A percentile compares a stretch with the other conserved stretches of the same genome.
phyloP scores from a whole-genome alignment of 2,113 vertebrate genomes.

The Nerophis ophidion region DNA sequence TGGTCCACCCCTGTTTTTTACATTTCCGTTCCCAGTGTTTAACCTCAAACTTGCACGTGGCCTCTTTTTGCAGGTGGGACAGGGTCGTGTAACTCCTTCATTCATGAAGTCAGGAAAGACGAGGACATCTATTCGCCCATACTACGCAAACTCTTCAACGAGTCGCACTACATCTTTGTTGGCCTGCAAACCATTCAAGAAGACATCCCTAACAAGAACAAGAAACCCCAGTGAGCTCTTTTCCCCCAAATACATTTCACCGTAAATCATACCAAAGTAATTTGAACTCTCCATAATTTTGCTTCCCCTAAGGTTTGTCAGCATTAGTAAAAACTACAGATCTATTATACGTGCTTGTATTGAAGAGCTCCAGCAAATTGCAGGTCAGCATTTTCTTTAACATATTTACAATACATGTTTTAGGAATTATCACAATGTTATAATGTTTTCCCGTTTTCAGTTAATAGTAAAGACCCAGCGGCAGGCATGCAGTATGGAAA shows the following conservation, averaged over 20 bases:
- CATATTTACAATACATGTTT: background rate
- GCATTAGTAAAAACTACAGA: conserved; percentile 94
- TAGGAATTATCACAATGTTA: background rate
- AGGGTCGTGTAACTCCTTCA: conserved; percentile 47
- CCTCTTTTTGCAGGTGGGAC: conserved; percentile 33
- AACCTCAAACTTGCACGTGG: no score
- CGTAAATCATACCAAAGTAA: no score
- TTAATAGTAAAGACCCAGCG: conserved; percentile 71
- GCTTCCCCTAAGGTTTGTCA: conserved; percentile 78
- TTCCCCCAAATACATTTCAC: conserved; percentile 15
- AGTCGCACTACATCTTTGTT: conserved; percentile 93
- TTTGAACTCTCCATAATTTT: no score
- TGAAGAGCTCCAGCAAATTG: conserved; percentile 88
- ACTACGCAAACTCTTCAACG: conserved; percentile 92
- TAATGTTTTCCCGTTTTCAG: conserved; percentile 61
- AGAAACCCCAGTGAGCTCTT: conserved; percentile 69
- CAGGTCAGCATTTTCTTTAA: conserved; percentile 62
- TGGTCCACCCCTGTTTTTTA: no score
- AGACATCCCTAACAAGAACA: conserved; percentile 81
- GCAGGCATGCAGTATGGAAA: conserved; percentile 74
- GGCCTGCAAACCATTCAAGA: conserved; percentile 85
- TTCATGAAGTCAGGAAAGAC: conserved; percentile 82
- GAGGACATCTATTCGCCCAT: conserved; percentile 88
- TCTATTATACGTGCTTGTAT: conserved; percentile 93
- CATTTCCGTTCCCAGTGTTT: background rate